Conservation (phyloP, 2,113 vertebrate species). For the Hyperopisus bebe region DNA sequence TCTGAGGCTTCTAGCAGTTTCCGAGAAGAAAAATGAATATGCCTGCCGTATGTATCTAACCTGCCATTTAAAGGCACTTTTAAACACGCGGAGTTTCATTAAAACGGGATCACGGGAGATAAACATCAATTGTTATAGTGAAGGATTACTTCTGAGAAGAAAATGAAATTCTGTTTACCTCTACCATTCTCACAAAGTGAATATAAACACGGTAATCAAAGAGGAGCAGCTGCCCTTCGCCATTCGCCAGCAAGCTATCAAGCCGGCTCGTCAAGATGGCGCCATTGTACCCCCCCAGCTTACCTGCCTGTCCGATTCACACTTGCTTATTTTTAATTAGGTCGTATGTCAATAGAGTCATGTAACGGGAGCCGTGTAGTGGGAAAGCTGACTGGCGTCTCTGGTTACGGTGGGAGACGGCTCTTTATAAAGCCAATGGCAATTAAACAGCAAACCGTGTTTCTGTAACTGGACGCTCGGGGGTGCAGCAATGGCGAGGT, state of each 20-base stretch:
- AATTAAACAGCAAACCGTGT: not conserved
- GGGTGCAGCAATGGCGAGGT: not conserved
- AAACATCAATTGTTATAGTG: not conserved
- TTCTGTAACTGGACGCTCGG: not conserved
- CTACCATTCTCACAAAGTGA: not conserved
- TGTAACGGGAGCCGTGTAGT: not conserved
- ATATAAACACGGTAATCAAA: not conserved
- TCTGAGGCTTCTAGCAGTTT: not conserved
- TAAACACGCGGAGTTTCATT: not conserved
- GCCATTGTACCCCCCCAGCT: not conserved
- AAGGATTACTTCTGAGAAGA: not conserved
- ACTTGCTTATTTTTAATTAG: conserved; percentile 4
- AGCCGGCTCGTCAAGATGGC: not conserved
- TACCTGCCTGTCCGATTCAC: not conserved
- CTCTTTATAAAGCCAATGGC: conserved; percentile 1
- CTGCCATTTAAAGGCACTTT: not conserved
- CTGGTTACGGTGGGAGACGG: not conserved
- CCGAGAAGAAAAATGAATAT: not conserved
- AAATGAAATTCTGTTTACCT: not conserved
- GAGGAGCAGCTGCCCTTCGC: not conserved
- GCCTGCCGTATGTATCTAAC: not conserved
- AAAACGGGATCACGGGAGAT: not conserved
- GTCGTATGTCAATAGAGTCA: not conserved
- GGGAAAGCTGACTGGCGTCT: not conserved
- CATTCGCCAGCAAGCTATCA: not conserved